phyloP scores from a whole-genome alignment of 2,113 vertebrate genomes.

The Aegotheles bennettii region DNA sequence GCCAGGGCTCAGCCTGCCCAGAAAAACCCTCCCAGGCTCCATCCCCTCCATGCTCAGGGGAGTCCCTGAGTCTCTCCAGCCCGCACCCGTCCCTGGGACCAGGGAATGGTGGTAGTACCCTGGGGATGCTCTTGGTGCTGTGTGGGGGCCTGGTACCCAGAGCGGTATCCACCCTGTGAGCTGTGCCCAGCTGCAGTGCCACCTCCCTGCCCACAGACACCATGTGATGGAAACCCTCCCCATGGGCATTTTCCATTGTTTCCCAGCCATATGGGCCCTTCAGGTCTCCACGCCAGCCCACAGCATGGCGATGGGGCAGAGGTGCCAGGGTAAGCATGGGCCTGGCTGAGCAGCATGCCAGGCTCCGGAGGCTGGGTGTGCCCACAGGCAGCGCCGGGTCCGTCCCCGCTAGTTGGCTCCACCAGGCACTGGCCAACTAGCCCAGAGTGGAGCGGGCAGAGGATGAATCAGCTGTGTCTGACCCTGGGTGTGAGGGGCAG shows the following conservation, averaged over 20 bases:
- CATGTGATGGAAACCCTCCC: neutral
- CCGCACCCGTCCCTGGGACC: accelerated
- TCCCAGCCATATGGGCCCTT: neutral
- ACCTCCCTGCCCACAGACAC: neutral
- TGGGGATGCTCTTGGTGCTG: neutral
- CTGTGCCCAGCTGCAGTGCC: neutral
- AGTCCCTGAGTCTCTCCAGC: neutral
- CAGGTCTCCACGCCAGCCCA: neutral
- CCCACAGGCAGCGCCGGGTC: accelerated
- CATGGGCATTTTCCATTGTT: neutral
- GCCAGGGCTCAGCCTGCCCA: neutral
- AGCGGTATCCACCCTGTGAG: neutral
- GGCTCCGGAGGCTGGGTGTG: neutral
- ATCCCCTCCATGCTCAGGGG: neutral
- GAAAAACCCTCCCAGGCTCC: neutral
- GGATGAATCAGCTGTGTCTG: neutral
- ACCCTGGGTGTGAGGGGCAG: neutral
- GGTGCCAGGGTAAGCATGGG: neutral
- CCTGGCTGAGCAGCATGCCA: neutral
- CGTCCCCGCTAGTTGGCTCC: neutral
- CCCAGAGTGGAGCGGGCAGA: neutral
- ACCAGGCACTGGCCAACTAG: neutral
- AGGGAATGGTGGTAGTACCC: accelerated
- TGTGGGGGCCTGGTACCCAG: neutral
- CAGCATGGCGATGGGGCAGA: neutral